Percentiles rank a stretch among this genome's conserved stretches.
phyloP scores from a whole-genome alignment of 2,888 invertebrate genomes.

The Lasioglossum figueresi region DNA sequence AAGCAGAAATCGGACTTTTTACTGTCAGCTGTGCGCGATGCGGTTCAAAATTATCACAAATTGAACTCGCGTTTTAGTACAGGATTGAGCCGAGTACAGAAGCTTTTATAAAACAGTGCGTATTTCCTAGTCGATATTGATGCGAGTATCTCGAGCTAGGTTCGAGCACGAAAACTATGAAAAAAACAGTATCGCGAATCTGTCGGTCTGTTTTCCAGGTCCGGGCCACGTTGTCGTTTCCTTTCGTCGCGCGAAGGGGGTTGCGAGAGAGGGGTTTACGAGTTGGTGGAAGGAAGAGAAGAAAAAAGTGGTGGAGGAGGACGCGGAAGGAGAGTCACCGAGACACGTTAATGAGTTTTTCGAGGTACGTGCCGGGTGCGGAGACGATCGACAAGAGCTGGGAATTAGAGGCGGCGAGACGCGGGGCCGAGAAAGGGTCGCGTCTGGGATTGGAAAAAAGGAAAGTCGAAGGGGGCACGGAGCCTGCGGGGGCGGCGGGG shows the following conservation, averaged over 20 bases:
- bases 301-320: conserved; percentile 16
- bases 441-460: conserved; percentile 47
- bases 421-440: conserved; percentile 38
- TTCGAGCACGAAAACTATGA: background rate
- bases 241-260: conserved; percentile 6
- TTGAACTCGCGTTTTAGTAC: background rate
- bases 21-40: no score
- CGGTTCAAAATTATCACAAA: background rate
- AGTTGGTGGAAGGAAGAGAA: background rate
- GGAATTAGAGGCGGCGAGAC: conserved; percentile 75
- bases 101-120: background rate
- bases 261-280: background rate
- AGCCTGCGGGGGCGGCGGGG: background rate
- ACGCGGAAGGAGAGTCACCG: conserved; percentile 51
- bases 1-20: background rate
- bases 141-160: background rate
- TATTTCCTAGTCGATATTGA: background rate
- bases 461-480: conserved; percentile 13
- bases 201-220: conserved; percentile 18
- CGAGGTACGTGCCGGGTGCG: conserved; percentile 79
- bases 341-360: conserved; percentile 83
- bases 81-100: background rate
- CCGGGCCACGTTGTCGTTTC: conserved; percentile 34
- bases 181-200: conserved; percentile 34
- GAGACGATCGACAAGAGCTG: conserved; percentile 78